These are phyloP conservation scores for Synergus japonicus DNA, from an alignment of 2,888 invertebrate species.

Conservation along the genomic window DNA sequence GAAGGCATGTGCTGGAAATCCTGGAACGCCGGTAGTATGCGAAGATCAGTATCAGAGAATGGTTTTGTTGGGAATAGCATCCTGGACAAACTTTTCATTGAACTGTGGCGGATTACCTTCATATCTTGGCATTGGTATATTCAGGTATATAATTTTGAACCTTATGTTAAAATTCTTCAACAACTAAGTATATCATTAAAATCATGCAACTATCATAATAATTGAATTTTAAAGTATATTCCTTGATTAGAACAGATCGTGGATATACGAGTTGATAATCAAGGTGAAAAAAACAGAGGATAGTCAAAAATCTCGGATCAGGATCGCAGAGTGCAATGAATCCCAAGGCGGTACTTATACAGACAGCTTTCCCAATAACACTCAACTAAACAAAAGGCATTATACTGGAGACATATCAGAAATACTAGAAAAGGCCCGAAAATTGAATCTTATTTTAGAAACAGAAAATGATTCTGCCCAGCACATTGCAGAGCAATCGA, in stretches of 20 bases:
- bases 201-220: not conserved
- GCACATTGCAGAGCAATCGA: not conserved
- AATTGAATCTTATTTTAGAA: conserved; percentile 10
- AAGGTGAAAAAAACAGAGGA: conserved; percentile 47
- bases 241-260: conserved; percentile 49
- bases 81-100: conserved; percentile 64
- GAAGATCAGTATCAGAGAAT: conserved; percentile 57
- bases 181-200: not conserved
- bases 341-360: not conserved
- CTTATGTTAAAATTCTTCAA: not conserved
- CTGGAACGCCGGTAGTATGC: conserved; percentile 65
- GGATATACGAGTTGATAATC: conserved; percentile 60
- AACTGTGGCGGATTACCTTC: conserved; percentile 60
- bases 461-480: not conserved
- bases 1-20: conserved; percentile 65
- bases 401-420: not conserved
- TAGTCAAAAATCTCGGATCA: not conserved
- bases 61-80: conserved; percentile 63
- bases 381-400: not conserved
- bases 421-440: not conserved
- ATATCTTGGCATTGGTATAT: conserved; percentile 60
- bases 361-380: not conserved
- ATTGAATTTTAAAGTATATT: not conserved
- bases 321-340: not conserved
- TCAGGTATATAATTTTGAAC: conserved; percentile 50